Evolutionary conservation across 2,888 invertebrate species (phyloP).

Genomic region (Himalopsyche anomala): DNA sequence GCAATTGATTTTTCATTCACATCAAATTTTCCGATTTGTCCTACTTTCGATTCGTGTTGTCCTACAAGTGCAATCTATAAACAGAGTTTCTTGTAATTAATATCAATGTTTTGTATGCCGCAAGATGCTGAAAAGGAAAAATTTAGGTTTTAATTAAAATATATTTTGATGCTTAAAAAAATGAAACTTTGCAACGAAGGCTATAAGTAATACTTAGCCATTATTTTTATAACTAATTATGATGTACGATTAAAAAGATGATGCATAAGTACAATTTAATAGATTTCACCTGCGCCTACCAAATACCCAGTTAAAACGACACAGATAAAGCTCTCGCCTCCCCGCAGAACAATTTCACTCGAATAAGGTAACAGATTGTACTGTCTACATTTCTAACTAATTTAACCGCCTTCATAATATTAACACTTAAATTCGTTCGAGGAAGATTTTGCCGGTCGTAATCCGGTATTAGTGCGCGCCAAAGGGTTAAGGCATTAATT

Average conservation of each 20-base stretch:
- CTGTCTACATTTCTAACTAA: conserved; percentile 49
- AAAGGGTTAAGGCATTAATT: conserved; percentile 62
- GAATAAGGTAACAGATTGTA: conserved; percentile 49
- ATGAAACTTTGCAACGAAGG: too few species aligned
- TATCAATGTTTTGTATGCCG: too few species aligned
- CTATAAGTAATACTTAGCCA: too few species aligned
- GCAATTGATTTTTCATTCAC: too few species aligned
- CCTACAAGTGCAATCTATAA: too few species aligned
- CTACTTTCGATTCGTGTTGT: too few species aligned
- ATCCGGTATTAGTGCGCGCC: conserved; percentile 56
- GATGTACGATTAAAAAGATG: background rate
- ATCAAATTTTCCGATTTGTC: too few species aligned
- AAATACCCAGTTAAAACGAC: conserved; percentile 49
- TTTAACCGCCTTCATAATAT: conserved; percentile 60
- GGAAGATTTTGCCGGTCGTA: conserved; percentile 50
- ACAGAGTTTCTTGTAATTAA: too few species aligned
- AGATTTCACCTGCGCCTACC: conserved; percentile 60
- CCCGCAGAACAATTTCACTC: conserved; percentile 52
- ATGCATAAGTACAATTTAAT: conserved; percentile 54
- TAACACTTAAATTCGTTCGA: conserved; percentile 57
- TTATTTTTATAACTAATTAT: background rate
- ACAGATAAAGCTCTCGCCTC: conserved; percentile 51
- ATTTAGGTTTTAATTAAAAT: too few species aligned
- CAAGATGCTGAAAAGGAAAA: too few species aligned
- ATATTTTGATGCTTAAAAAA: too few species aligned